Evolutionary conservation across 2,888 invertebrate genomes (phyloP), one percentile per base, ranked within the genome.

Genomic region (Eupsilia transversa): DNA sequence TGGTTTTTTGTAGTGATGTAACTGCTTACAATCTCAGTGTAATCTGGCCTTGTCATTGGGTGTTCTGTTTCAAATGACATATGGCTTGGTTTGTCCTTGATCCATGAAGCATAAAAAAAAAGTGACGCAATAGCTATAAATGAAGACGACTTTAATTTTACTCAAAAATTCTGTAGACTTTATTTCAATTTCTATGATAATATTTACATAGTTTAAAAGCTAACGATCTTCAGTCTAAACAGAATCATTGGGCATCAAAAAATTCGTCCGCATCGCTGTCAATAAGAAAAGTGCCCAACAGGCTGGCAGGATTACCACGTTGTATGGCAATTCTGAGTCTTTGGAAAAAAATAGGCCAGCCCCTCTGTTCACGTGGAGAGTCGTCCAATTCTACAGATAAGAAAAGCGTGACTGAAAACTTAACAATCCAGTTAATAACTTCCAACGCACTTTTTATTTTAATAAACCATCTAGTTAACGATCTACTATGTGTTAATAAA

Each of bases 1-100:
- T 52, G 23, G n/a, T 46, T 46, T 46, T 56, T 72, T 17, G 14
- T 30, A 20, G 65, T 52, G 54, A 67, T 69, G 71, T 77, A 64
- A 72, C 56, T 23, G 20, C 7, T 14, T 23, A 27, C 14, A 83
- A 83, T 83, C 71, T 76, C 63, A 61, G 56, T 66, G 17, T 2
- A 38, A 72, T 72, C 57, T 77, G 70, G 14, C 82, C 84, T 84
- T 84, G 82, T 64, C 67, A 57, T 71, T 57, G 59, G 72, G 74
- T 86, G 78, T 78, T 63, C 35, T 41, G 59, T 78, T 77, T 66
- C 77, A 79, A 72, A 67, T 77, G 84, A 72, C 82, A 79, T 72
- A 78, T 73, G 74, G 65, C 64, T 30, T 41, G 12, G 56, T 10
- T n/a, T 27, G 74, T 46, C 80, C 71, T 75, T 82, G 68, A 33